Evolutionary conservation across 2,888 invertebrate genomes (phyloP).

Genomic region (Dryobotodes eremita): DNA sequence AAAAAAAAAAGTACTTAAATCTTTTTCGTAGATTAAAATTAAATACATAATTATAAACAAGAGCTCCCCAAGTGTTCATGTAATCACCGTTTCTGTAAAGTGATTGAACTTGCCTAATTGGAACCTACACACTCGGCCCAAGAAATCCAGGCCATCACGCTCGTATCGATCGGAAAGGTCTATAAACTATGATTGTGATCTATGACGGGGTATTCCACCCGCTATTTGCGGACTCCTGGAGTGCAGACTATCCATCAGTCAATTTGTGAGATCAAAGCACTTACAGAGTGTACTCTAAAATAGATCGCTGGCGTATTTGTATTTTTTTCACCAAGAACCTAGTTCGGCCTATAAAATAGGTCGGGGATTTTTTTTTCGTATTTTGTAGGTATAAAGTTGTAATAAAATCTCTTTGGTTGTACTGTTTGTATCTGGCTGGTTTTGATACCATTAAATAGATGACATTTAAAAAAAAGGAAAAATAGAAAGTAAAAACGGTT

Average conservation of each 20-base stretch:
- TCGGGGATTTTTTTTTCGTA: too few relatives aligned
- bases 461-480: too few relatives aligned
- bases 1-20: too few relatives aligned
- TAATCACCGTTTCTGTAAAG: background rate
- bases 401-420: too few relatives aligned
- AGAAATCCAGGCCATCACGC: too few relatives aligned
- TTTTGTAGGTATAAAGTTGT: too few relatives aligned
- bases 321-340: background rate
- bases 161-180: conserved; percentile 7
- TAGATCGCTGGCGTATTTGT: conserved; percentile 1
- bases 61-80: too few relatives aligned
- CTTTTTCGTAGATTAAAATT: too few relatives aligned
- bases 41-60: too few relatives aligned
- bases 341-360: background rate
- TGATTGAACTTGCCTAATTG: background rate
- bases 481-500: too few relatives aligned
- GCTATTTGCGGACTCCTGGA: conserved; percentile 37
- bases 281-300: conserved; percentile 14
- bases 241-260: conserved; percentile 62
- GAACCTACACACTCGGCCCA: background rate
- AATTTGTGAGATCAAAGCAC: conserved; percentile 58
- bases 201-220: conserved; percentile 24
- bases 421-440: too few relatives aligned
- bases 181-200: conserved; percentile 53
- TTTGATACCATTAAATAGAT: too few relatives aligned